Evolutionary conservation across 2,888 invertebrate genomes (phyloP).

Genomic region (Axea sp.): DNA sequence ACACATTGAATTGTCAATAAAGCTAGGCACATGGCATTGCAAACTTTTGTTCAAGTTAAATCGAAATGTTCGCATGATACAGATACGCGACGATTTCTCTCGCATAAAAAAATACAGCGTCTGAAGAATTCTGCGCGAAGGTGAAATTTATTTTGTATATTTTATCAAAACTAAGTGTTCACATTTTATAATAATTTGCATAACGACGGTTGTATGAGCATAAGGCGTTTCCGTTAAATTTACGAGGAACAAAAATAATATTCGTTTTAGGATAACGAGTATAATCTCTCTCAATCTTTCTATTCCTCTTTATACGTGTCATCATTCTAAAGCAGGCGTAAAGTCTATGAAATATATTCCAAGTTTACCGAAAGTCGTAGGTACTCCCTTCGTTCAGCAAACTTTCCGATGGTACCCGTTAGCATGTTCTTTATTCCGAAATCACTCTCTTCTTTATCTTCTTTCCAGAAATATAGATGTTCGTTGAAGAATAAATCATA

Average conservation of each 20-base stretch:
- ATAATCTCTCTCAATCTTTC: conserved; percentile 19
- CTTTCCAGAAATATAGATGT: not conserved
- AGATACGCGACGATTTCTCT: conserved; percentile 12
- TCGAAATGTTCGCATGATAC: conserved; percentile 53
- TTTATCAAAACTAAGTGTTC: conserved; percentile 2
- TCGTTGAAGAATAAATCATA: conserved; percentile 5
- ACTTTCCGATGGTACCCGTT: conserved; percentile 39
- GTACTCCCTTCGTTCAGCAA: conserved; percentile 39
- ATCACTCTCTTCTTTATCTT: conserved; percentile 24
- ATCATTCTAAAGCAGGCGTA: conserved; percentile 53
- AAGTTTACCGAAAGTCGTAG: conserved; percentile 59
- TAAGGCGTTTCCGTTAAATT: conserved; percentile 3
- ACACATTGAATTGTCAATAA: conserved; percentile 60
- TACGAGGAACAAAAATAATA: conserved; percentile 3
- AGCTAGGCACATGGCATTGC: conserved; percentile 35
- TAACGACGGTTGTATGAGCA: not conserved
- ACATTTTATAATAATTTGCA: not conserved
- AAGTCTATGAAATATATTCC: conserved; percentile 67
- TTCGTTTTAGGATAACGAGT: conserved; percentile 29
- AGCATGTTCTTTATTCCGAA: conserved; percentile 36
- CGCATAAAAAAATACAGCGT: conserved; percentile 7
- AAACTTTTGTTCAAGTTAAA: conserved; percentile 60
- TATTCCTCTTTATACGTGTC: conserved; percentile 48
- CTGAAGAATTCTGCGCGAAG: too few species aligned
- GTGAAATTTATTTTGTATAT: too few species aligned